Evolutionary conservation across 2,113 vertebrate species (phyloP), one percentile per base, ranked within the genome.

Genomic region (Maccullochella peelii): DNA sequence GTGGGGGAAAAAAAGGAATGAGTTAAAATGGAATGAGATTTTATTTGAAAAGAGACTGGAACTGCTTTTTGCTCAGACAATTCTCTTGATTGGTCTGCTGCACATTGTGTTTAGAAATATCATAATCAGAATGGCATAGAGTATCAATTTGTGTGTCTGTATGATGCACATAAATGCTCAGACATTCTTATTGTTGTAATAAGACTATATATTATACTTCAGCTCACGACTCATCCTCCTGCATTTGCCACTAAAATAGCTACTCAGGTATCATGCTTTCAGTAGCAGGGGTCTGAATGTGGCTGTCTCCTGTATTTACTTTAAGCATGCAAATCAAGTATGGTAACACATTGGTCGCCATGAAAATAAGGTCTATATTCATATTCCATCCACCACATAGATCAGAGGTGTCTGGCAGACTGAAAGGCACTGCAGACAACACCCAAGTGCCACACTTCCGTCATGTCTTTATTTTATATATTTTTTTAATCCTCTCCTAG

Each of bases 381-480:
- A 79, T 69, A 73, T 70, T 68, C 33, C 36, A 74, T 72, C 67
- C 40, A 47, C 38, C 12, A 0, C 49, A 23, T 55, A 83, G 82
- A 88, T 86, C 61, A 73, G 30, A 82, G 14, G 52, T 50, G 11
- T 82, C 74, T 58, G 49, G 38, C 82, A 80, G 63, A 62, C 74
- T 84, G 58, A 38, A 69, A 75, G 65, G 62, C 42, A 52, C 7
- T 52, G 20, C 21, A 78, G 75, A 79, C 58, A 84, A 88, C 86
- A 83, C 78, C 69, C 66, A 49, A 71, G 82, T 80, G 78, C 67
- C 79, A 88, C 86, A 86, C 86, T 82, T 88, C 52, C 25, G 23
- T 79, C 79, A 73, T 25, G 38, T 82, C 81, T 75, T 83, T 73
- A 55, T 79, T 52, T 23, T 36, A 23, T 83, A 72, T 50, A n/a